Conservation (phyloP, 30 jellyfish, hydroid and myxozoan genomes). For the Haliclystus octoradiatus region DNA sequence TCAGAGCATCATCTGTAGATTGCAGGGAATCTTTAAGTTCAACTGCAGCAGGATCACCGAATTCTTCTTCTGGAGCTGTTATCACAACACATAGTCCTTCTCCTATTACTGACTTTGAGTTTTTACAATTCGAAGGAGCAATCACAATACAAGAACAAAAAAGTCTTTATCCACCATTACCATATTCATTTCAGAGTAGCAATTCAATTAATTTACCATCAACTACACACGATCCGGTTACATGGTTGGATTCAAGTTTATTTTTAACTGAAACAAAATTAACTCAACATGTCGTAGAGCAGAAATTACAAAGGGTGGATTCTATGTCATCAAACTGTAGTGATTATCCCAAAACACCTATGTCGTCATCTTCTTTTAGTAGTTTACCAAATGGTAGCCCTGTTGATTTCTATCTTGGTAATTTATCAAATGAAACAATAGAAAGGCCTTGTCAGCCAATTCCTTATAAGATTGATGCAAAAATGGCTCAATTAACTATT, state of each 20-base stretch:
- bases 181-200: not conserved
- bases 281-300: not conserved
- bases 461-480: not conserved
- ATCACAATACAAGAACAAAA: not conserved
- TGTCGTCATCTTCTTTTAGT: not conserved
- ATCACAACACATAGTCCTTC: too few species aligned
- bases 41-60: not conserved
- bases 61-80: not conserved
- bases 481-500: not conserved
- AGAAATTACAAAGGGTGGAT: not conserved
- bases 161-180: not conserved
- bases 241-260: not conserved
- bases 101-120: not conserved
- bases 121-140: too few species aligned
- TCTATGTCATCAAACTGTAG: not conserved
- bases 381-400: not conserved
- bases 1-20: not conserved
- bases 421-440: not conserved
- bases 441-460: not conserved
- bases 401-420: not conserved
- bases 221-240: not conserved
- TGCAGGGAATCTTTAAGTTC: not conserved
- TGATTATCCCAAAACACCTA: not conserved
- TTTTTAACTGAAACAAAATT: not conserved
- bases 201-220: not conserved